Base-by-base conservation (phyloP, 2,888 invertebrate genomes). In the Saturnia japonica region DNA sequence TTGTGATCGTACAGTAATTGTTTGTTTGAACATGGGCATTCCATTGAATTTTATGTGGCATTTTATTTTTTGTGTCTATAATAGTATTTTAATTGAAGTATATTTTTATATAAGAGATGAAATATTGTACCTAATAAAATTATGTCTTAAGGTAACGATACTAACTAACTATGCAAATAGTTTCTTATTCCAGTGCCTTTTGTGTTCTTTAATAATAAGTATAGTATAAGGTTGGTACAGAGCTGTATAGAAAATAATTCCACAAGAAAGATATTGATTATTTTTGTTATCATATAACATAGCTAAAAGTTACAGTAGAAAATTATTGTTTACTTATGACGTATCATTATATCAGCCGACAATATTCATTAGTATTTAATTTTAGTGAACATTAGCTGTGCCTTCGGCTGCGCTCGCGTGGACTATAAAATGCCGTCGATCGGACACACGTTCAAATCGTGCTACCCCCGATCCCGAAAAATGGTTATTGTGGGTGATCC, bases 1-100 rank as follows among this genome's bases (percentile, higher is more conserved):
- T 74, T 73, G 72, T 72, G 69, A 71, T 71, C 69, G 68, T 66
- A 67, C 66, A 51, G 54, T 70, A 67, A 70, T 70, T 67, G 70
- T 70, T 67, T 73, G 67, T 67, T 67, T n/a, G 28, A 60, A 45
- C 54, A 69, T 71, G 68, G 42, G 22, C n/a, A 7, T 64, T 45
- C 42, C 43, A 28, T 69, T 69, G 43, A 60, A 43, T n/a, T 22
- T 54, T 43, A 22, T 68, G 51, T 57, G 4, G 12, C 6, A 19
- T 34, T 45, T 19, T 11, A 62, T 28, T 64, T 69, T 22, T 69
- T n/a, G 45, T 64, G 6, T 45, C 40, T 34, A 64, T 7, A 51
- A n/a, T 19, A 51, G 16, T 51, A n/a, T 9, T n/a, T 54, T 54
- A 54, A 54, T 54, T 54, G 54, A 54, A 54, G 51, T 51, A 51